Evolutionary conservation across 2,888 invertebrate genomes (phyloP).

Genomic region (Ellobium chinense): DNA sequence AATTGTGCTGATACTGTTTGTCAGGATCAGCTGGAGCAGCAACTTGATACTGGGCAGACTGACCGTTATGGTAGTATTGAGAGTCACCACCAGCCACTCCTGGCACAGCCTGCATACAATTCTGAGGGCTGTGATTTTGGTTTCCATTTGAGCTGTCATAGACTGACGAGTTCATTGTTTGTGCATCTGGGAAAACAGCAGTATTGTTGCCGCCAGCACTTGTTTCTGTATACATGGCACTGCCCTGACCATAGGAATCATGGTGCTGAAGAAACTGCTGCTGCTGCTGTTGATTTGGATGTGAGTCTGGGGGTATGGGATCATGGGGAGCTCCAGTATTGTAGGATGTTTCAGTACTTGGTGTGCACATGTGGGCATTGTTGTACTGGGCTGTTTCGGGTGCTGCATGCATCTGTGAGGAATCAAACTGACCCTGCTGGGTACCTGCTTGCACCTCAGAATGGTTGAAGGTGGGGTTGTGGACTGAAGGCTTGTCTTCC

Average conservation of each 20-base stretch:
- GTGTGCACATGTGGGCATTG: background rate
- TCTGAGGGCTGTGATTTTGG: background rate
- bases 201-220: background rate
- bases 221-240: background rate
- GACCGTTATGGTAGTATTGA: constrained; percentile 17
- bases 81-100: background rate
- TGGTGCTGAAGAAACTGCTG: constrained; percentile 23
- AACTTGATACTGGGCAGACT: background rate
- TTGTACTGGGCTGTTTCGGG: background rate
- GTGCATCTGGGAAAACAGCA: background rate
- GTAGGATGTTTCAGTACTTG: background rate
- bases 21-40: background rate
- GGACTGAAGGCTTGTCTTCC: background rate
- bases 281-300: constrained; percentile 1
- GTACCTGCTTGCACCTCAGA: background rate
- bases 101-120: background rate
- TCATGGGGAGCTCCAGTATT: background rate
- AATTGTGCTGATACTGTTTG: constrained; percentile 9
- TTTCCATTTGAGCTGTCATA: background rate
- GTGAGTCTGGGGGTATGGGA: background rate
- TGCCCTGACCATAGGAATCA: constrained; percentile 3
- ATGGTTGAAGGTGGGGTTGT: background rate
- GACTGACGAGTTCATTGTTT: background rate
- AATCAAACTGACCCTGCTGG: background rate
- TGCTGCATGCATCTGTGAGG: background rate